These are phyloP conservation scores for Heteractis magnifica DNA, from an alignment of 92 coral and sea anemone species.

Conservation along the genomic window DNA sequence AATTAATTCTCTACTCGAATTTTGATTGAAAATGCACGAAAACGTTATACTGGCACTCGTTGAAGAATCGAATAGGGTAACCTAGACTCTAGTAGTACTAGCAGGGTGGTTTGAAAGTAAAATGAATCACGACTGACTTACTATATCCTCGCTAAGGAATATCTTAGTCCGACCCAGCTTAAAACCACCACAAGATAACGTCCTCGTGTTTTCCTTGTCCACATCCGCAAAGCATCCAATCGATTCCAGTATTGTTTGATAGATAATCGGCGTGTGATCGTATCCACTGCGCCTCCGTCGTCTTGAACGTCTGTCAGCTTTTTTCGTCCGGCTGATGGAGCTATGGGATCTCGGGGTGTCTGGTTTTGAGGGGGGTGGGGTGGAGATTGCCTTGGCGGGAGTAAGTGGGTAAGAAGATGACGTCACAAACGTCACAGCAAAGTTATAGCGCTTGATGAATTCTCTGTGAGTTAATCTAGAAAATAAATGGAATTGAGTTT, in stretches of 20 bases:
- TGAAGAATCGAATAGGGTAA: no score
- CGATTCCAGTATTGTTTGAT: constrained; percentile 63
- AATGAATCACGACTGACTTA: constrained; percentile 3
- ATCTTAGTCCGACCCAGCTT: constrained; percentile 74
- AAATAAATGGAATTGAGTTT: background rate
- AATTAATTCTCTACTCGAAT: no score
- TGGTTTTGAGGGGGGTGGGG: constrained; percentile 32
- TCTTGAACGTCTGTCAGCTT: constrained; percentile 58
- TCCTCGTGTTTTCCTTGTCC: constrained; percentile 57
- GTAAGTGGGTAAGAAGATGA: constrained; percentile 5
- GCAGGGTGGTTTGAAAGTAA: no score
- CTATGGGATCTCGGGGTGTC: constrained; percentile 44
- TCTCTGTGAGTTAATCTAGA: constrained; percentile 67
- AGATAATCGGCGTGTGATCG: constrained; percentile 69
- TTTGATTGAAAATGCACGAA: no score
- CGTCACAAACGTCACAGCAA: constrained; percentile 48
- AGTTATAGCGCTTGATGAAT: constrained; percentile 74
- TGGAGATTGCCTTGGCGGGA: background rate
- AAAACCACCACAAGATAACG: constrained; percentile 23
- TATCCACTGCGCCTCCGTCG: constrained; percentile 66
- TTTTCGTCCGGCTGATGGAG: constrained; percentile 47
- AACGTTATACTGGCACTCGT: no score
- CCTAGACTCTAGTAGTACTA: no score
- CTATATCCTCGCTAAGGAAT: constrained; percentile 71
- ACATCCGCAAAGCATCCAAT: constrained; percentile 43